Percentiles rank a stretch among this genome's conserved stretches.
phyloP scores from a whole-genome alignment of 2,888 invertebrate species.

The Agriopis aurantiaria region DNA sequence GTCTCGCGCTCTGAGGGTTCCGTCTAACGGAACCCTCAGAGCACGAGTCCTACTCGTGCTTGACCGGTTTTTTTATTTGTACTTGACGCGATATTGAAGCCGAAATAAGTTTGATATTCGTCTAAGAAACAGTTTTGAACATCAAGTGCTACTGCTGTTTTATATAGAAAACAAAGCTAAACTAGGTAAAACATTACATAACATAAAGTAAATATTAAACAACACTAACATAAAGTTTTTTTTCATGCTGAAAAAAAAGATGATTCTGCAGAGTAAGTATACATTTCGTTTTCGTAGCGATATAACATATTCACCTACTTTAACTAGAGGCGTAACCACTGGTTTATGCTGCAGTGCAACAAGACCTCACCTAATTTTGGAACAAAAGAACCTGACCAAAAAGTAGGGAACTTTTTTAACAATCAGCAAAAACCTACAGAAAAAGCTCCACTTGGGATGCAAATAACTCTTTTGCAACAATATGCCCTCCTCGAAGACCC shows the following conservation, averaged over 20 bases:
- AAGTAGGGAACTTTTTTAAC: constrained; percentile 71
- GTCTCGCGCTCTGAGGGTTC: no score
- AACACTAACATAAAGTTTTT: background rate
- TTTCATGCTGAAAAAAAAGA: background rate
- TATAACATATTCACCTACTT: no score
- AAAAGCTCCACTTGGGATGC: constrained; percentile 75
- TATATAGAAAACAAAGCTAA: no score
- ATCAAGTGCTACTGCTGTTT: no score
- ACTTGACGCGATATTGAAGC: no score
- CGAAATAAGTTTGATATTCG: no score
- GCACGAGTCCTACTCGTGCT: no score
- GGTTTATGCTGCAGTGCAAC: constrained; percentile 45
- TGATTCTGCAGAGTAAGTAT: background rate
- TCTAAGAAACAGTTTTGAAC: no score
- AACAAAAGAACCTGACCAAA: constrained; percentile 67
- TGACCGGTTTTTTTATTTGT: no score
- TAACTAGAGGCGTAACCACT: constrained; percentile 23
- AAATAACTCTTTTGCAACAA: constrained; percentile 76
- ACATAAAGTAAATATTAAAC: no score
- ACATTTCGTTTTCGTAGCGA: background rate
- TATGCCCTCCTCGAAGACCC: constrained; percentile 71
- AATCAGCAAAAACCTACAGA: constrained; percentile 73
- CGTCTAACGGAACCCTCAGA: no score
- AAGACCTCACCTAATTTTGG: constrained; percentile 57
- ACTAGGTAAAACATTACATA: no score